phyloP scores from a whole-genome alignment of 2,113 vertebrate genomes.

The Sapajus apella region DNA sequence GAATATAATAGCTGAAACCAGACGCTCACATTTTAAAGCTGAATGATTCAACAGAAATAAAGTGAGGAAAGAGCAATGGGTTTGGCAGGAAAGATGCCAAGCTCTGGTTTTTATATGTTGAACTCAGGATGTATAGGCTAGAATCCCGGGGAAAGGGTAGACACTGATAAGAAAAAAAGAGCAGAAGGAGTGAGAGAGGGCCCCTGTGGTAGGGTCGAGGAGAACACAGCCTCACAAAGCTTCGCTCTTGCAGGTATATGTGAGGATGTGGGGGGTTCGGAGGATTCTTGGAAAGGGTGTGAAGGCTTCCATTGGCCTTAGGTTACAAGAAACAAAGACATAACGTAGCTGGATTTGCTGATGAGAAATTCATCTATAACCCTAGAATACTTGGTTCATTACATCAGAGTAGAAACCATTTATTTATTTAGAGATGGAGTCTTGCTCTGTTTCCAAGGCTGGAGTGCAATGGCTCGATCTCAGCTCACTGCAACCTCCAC shows the following conservation, averaged over 20 bases:
- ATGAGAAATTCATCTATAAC: neutral
- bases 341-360: neutral
- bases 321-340: neutral
- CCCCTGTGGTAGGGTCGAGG: accelerated
- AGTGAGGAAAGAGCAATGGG: neutral
- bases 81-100: neutral
- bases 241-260: neutral
- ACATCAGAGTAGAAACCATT: neutral
- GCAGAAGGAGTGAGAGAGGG: neutral
- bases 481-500: no score
- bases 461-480: no score
- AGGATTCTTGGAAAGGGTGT: neutral
- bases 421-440: no score
- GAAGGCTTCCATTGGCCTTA: neutral
- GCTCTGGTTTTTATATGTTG: neutral
- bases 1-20: neutral
- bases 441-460: no score
- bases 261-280: no score
- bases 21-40: neutral
- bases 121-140: neutral
- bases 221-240: neutral
- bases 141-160: neutral
- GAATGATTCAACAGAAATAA: neutral
- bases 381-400: neutral
- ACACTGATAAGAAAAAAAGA: neutral